phyloP scores from a whole-genome alignment of 2,797 vertebrate genomes.

The Margarornis squamiger region DNA sequence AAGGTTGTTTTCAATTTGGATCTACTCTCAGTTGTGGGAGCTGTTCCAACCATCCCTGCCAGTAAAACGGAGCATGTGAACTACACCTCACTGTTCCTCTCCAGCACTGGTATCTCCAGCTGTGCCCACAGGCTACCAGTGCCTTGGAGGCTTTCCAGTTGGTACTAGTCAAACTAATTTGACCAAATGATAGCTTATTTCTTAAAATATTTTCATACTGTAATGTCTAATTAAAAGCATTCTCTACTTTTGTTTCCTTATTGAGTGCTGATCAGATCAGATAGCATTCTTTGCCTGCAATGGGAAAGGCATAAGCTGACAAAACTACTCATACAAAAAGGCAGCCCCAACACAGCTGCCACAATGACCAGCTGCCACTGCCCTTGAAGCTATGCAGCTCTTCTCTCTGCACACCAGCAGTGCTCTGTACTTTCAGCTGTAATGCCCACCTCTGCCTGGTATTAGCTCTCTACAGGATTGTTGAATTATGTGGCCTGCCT shows the following conservation, averaged over 20 bases:
- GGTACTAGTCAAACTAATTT: not conserved
- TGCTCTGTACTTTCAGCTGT: not conserved
- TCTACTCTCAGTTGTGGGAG: not conserved
- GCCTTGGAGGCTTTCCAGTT: not conserved
- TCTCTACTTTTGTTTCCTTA: not conserved
- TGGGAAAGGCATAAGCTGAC: not conserved
- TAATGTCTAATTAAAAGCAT: not conserved
- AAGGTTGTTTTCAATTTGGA: not conserved
- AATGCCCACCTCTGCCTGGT: not conserved
- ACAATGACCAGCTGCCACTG: rapidly evolving
- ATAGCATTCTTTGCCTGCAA: not conserved
- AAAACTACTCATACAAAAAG: not conserved
- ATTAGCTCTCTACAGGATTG: not conserved
- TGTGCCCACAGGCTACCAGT: not conserved
- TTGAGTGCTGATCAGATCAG: not conserved
- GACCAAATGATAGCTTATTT: not conserved
- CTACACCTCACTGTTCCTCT: not conserved
- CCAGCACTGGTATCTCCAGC: not conserved
- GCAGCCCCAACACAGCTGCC: not conserved
- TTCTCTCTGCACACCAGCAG: not conserved
- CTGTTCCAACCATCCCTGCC: not conserved
- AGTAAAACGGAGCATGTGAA: rapidly evolving
- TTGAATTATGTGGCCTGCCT: not conserved
- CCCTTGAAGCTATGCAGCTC: not conserved
- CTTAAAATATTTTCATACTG: not conserved